Conservation (phyloP, 2,113 vertebrate genomes). For the Microcebus griseorufus region DNA sequence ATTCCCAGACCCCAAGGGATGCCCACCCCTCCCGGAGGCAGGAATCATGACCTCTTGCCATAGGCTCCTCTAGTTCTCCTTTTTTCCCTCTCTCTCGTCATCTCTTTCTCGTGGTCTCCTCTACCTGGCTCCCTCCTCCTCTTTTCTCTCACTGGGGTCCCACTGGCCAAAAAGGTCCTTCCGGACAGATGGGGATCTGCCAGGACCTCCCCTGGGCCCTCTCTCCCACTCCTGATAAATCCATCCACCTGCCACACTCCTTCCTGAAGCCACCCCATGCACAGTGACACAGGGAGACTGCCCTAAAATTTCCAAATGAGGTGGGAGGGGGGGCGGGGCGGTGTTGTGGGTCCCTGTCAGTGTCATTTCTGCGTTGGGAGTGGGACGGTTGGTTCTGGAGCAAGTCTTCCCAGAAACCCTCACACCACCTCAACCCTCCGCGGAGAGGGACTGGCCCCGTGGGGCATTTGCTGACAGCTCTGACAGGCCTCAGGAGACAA, state of each 20-base stretch:
- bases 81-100: not conserved
- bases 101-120: not conserved
- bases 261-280: not conserved
- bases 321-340: too few relatives aligned
- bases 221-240: not conserved
- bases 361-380: not conserved
- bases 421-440: not conserved
- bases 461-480: not conserved
- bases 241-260: not conserved
- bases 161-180: not conserved
- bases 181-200: not conserved
- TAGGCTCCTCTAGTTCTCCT: not conserved
- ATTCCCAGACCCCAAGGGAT: not conserved
- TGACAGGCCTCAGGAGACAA: conserved; percentile 39
- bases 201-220: not conserved
- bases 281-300: not conserved
- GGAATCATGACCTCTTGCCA: not conserved
- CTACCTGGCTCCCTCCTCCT: not conserved
- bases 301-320: not conserved
- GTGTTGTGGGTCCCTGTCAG: not conserved
- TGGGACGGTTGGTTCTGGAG: not conserved
- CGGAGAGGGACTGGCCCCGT: not conserved
- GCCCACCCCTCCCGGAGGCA: not conserved
- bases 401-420: not conserved
- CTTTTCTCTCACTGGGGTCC: not conserved